Percentiles rank a stretch among this genome's conserved stretches.
These are phyloP conservation scores for Scalopus aquaticus DNA, from an alignment of 2,113 vertebrate species.

Conservation along the genomic window DNA sequence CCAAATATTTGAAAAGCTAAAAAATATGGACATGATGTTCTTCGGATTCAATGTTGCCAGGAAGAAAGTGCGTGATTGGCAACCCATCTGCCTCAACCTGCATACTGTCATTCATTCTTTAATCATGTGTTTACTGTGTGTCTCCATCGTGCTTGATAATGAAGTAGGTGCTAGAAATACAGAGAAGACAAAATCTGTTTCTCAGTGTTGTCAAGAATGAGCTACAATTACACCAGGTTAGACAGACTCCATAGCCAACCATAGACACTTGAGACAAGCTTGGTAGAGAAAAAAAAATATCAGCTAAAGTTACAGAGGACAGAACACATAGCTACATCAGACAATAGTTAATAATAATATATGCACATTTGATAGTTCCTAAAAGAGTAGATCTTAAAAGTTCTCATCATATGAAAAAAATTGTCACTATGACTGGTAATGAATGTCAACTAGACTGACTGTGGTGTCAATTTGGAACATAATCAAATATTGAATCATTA, in stretches of 20 bases:
- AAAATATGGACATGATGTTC: slow-evolving; percentile 36
- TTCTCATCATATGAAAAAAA: not conserved
- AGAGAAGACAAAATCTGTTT: not conserved
- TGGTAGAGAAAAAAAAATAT: not conserved
- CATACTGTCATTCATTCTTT: not conserved
- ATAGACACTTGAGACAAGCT: not conserved
- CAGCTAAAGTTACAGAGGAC: not conserved
- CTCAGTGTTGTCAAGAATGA: not conserved
- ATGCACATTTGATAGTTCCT: not conserved
- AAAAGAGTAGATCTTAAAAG: not conserved
- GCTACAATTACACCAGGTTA: not conserved
- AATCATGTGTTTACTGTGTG: not conserved
- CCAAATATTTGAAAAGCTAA: slow-evolving; percentile 57
- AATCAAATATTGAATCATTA: not conserved
- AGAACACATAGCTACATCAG: not conserved
- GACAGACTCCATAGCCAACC: not conserved
- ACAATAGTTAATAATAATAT: not conserved
- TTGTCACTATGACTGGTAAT: not conserved
- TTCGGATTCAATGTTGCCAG: slow-evolving; percentile 38
- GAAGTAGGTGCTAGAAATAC: not conserved
- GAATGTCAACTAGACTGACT: not conserved
- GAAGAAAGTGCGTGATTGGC: not conserved
- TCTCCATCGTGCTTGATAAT: not conserved
- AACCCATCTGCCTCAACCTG: slow-evolving; percentile 10
- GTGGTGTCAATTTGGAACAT: not conserved